Base-by-base conservation (phyloP, 2,113 vertebrate genomes). In the Chionodraco myersi region DNA sequence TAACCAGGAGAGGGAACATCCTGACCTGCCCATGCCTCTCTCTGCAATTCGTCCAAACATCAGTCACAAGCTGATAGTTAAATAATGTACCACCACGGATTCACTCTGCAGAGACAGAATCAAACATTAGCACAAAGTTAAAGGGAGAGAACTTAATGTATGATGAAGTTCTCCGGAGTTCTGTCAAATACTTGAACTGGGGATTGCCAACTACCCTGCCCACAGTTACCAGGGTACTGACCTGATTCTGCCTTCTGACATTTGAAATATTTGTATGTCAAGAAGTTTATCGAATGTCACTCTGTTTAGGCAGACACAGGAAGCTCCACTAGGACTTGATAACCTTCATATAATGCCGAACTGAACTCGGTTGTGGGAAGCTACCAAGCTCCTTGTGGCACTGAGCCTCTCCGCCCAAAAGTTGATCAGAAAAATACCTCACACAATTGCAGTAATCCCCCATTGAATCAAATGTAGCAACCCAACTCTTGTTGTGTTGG, bases 371-470 rank as follows among this genome's bases (percentile, higher is more conserved):
- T 71, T 82, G 61, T 82, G 54, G 64, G 70, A 83, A 74, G 78
- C 77, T 67, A 71, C 75, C 59, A 51, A 69, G 76, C 78, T 68
- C 59, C 80, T 64, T 62, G 75, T 89, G 85, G 79, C 83, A 48
- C 80, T 14, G 80, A 82, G 82, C 79, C 80, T 57, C 74, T 75
- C 83, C 80, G 87, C 90, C 83, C 86, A 91, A 84, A 88, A 89
- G 87, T 90, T 91, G 87, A 92, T 89, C 82, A 71, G 90, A 88
- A 90, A 89, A 92, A 92, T 86, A 92, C 88, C 91, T 86, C 87
- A 92, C 92, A 93, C 91, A 93, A 92, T 92, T 84, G 87, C 77
- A 18, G 73, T 92, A 93, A 94, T 93, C 92, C 87, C 71, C 61
- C 7, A 53, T 44, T 21, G 21, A 21, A 21, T 21, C 21, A 21